A percentile compares a stretch with the other conserved stretches of the same genome.
Conservation (phyloP, 2,888 invertebrate species). For the Dynastes hyllus region DNA sequence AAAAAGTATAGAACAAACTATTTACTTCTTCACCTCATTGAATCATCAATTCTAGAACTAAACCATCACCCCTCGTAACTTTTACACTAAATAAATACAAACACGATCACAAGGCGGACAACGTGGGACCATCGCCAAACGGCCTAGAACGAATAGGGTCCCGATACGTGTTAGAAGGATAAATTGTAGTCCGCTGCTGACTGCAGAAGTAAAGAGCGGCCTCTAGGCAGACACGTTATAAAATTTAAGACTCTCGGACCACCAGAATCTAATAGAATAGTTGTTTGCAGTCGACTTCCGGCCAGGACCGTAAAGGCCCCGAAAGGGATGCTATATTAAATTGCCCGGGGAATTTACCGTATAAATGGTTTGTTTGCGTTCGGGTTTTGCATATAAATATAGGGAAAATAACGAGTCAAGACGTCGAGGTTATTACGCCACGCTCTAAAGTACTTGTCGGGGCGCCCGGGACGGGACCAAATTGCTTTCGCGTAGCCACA, state of each 20-base stretch:
- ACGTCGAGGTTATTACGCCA: neutral
- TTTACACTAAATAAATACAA: too few species aligned
- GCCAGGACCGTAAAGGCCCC: constrained; percentile 11
- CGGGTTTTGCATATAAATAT: constrained; percentile 46
- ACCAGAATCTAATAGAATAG: constrained; percentile 41
- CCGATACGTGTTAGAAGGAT: too few species aligned
- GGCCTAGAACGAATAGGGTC: too few species aligned
- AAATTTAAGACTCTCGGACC: constrained; percentile 43
- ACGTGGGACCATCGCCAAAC: too few species aligned
- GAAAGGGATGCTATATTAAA: constrained; percentile 42
- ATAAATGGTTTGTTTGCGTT: constrained; percentile 44
- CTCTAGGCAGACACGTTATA: constrained; percentile 27
- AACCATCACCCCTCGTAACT: too few species aligned
- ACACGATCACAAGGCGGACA: too few species aligned
- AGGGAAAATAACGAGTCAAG: constrained; percentile 38
- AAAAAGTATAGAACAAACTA: too few species aligned
- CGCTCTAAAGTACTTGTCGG: neutral
- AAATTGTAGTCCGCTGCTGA: too few species aligned
- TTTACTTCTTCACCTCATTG: too few species aligned
- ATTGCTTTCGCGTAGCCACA: constrained; percentile 19
- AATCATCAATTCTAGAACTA: too few species aligned
- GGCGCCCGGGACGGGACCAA: neutral
- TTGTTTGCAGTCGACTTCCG: constrained; percentile 47
- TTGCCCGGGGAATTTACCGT: constrained; percentile 46
- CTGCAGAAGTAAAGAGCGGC: neutral